A percentile compares a stretch with the other conserved stretches of the same genome.
Evolutionary conservation across 2,888 invertebrate species (phyloP).

Genomic region (Lasioglossum marginatum): DNA sequence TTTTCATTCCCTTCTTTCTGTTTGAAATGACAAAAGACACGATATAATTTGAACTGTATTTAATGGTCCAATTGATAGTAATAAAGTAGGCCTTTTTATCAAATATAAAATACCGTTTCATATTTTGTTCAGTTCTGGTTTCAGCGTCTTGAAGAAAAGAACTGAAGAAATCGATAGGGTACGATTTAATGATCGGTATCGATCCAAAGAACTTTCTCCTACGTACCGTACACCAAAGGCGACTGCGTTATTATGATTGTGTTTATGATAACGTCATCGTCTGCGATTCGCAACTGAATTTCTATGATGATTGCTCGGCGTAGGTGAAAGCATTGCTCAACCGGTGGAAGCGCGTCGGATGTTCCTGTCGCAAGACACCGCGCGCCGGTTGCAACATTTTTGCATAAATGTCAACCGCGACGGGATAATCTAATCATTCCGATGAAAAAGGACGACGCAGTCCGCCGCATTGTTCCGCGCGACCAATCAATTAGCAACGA

Average conservation of each 20-base stretch:
- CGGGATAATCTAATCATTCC: conserved; percentile 13
- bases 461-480: conserved; percentile 30
- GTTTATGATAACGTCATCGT: background rate
- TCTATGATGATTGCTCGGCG: conserved; percentile 1
- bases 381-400: conserved; percentile 34
- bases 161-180: background rate
- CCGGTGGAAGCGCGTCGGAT: background rate
- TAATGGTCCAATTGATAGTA: no score
- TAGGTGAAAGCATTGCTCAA: conserved; percentile 14
- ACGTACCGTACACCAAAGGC: background rate
- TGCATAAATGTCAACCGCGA: conserved; percentile 35
- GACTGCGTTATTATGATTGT: background rate
- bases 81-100: no score
- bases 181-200: background rate
- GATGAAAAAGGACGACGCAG: conserved; percentile 3
- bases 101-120: no score
- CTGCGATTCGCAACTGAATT: conserved; percentile 2
- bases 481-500: conserved; percentile 54
- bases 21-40: no score
- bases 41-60: no score
- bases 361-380: conserved; percentile 6
- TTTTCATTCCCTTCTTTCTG: no score
- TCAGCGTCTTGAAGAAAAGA: background rate
- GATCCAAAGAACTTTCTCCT: background rate
- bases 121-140: background rate